phyloP scores from a whole-genome alignment of 2,797 vertebrate species.

The Mormyrus proboscirostris region DNA sequence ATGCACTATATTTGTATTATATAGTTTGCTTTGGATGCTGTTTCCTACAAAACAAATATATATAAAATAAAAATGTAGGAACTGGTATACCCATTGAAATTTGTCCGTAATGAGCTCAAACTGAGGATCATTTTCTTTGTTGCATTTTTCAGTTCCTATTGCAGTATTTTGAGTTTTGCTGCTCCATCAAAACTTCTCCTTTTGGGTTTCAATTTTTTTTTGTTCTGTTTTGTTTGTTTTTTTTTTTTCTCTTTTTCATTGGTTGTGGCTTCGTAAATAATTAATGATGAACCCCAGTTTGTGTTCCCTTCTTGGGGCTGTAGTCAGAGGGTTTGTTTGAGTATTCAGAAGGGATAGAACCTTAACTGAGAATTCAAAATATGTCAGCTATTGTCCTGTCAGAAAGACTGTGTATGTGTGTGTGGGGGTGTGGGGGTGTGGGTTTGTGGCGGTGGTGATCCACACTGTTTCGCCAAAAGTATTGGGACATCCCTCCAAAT shows the following conservation, averaged over 20 bases:
- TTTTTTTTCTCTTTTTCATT: background rate
- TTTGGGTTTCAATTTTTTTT: background rate
- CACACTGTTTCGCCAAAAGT: background rate
- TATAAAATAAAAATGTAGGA: background rate
- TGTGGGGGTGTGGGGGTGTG: too few species aligned
- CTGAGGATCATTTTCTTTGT: background rate
- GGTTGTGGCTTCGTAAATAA: slow-evolving; percentile 9
- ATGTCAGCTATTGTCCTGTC: background rate
- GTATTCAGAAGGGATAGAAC: slow-evolving; percentile 8
- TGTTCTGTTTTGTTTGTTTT: background rate
- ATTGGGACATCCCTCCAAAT: background rate
- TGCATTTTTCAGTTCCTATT: slow-evolving; percentile 10
- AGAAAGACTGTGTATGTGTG: background rate
- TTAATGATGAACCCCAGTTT: background rate
- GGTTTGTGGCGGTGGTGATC: background rate
- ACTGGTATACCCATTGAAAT: background rate
- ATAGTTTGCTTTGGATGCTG: background rate
- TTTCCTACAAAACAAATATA: background rate
- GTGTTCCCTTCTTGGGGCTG: background rate
- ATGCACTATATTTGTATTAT: background rate
- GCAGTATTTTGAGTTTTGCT: slow-evolving; percentile 3
- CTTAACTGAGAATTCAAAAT: slow-evolving; percentile 6
- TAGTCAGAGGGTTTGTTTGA: slow-evolving; percentile 5
- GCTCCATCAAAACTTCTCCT: slow-evolving; percentile 11
- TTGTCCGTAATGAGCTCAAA: background rate